These are phyloP conservation scores for Siphlonurus alternatus DNA, from an alignment of 2,888 invertebrate genomes.

Conservation along the genomic window DNA sequence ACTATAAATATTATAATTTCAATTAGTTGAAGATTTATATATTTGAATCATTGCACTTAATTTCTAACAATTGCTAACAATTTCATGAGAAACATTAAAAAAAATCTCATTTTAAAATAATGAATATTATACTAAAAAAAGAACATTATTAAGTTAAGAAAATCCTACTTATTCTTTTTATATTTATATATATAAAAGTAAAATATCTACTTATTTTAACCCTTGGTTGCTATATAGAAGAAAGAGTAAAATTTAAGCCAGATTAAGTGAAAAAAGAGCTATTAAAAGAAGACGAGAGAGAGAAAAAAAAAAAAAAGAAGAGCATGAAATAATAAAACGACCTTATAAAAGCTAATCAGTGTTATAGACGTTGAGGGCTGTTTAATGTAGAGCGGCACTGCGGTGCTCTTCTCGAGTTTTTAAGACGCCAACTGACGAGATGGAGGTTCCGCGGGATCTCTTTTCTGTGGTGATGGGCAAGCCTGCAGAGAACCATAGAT, in stretches of 20 bases:
- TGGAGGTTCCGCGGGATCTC: neutral
- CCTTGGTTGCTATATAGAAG: neutral
- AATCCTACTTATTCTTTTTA: neutral
- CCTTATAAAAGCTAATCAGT: slow-evolving; percentile 3
- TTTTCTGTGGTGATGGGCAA: neutral
- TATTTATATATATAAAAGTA: neutral
- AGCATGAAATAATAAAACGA: neutral
- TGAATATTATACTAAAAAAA: neutral
- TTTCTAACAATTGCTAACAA: neutral
- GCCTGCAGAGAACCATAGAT: neutral
- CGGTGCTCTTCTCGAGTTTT: neutral
- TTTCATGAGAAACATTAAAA: neutral
- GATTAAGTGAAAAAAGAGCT: slow-evolving; percentile 3
- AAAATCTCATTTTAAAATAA: neutral
- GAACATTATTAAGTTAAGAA: neutral
- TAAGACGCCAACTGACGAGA: neutral
- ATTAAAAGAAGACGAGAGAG: slow-evolving; percentile 1
- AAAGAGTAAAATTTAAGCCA: slow-evolving; percentile 2
- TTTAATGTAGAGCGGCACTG: no score
- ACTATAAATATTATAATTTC: neutral
- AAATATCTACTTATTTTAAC: neutral
- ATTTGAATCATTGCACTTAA: neutral
- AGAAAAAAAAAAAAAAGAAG: neutral
- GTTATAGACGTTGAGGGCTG: neutral
- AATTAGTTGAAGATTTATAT: neutral